phyloP scores from a whole-genome alignment of 2,797 vertebrate genomes.

The Clamator glandarius region DNA sequence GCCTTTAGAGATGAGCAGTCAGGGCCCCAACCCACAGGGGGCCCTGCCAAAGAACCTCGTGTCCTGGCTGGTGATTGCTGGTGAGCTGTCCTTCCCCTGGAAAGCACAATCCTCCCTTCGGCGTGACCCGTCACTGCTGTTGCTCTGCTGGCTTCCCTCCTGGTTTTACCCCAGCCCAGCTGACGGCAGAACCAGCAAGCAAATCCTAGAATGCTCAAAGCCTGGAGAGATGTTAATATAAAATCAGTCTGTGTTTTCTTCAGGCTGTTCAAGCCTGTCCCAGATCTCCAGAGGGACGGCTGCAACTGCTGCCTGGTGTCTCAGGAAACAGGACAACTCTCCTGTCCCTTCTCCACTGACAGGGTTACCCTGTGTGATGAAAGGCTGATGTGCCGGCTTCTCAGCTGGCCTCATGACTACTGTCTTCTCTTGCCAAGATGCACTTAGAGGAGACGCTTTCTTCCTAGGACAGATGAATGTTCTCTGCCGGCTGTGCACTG shows the following conservation, averaged over 20 bases:
- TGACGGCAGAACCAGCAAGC: not conserved
- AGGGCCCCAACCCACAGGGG: not conserved
- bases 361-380: not conserved
- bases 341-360: not conserved
- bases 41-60: not conserved
- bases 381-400: not conserved
- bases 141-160: not conserved
- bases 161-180: not conserved
- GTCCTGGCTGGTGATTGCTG: not conserved
- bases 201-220: fast-evolving
- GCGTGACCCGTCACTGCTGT: not conserved
- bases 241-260: not conserved
- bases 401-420: not conserved
- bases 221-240: not conserved
- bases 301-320: not conserved
- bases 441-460: not conserved
- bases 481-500: not conserved
- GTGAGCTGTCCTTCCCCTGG: not conserved
- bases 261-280: not conserved
- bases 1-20: not conserved
- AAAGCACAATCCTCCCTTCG: not conserved
- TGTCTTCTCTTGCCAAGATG: not conserved
- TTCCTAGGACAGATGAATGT: fast-evolving
- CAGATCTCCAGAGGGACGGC: not conserved
- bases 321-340: not conserved